phyloP scores from a whole-genome alignment of 2,888 invertebrate species.

The Sarcophaga rosellei region DNA sequence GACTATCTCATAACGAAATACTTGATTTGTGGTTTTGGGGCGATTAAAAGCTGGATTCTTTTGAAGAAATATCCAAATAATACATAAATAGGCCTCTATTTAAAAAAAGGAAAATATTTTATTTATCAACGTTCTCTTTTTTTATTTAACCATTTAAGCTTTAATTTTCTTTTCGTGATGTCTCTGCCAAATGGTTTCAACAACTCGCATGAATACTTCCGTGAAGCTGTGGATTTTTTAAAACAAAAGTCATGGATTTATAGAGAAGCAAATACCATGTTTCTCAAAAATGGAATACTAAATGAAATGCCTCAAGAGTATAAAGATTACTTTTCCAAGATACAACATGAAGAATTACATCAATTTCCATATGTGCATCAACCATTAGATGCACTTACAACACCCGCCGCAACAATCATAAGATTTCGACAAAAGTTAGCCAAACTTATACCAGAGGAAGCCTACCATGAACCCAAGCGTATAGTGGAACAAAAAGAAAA shows the following conservation, averaged over 20 bases:
- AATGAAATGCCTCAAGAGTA: conserved; percentile 83
- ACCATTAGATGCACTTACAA: conserved; percentile 18
- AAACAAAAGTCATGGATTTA: conserved; percentile 85
- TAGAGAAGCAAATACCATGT: conserved; percentile 85
- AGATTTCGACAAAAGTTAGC: conserved; percentile 74
- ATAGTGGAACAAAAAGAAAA: neutral
- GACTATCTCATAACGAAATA: too few species aligned
- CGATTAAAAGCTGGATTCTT: too few species aligned
- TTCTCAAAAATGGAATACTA: conserved; percentile 83
- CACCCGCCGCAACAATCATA: conserved; percentile 20
- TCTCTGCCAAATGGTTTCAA: conserved; percentile 76
- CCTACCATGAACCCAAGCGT: conserved; percentile 51
- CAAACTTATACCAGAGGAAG: conserved; percentile 70
- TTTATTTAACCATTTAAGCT: neutral
- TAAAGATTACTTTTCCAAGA: conserved; percentile 80
- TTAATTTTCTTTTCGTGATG: conserved; percentile 75
- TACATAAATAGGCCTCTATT: neutral
- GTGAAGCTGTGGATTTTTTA: conserved; percentile 83
- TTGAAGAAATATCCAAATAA: too few species aligned
- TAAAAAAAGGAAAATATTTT: neutral
- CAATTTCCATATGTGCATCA: conserved; percentile 78
- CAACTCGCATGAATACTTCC: conserved; percentile 82
- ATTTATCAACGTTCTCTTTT: neutral
- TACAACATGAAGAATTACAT: conserved; percentile 82
- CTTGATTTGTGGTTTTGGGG: too few species aligned